Conservation (phyloP, 2,113 vertebrate species). For the Mandrillus leucophaeus region DNA sequence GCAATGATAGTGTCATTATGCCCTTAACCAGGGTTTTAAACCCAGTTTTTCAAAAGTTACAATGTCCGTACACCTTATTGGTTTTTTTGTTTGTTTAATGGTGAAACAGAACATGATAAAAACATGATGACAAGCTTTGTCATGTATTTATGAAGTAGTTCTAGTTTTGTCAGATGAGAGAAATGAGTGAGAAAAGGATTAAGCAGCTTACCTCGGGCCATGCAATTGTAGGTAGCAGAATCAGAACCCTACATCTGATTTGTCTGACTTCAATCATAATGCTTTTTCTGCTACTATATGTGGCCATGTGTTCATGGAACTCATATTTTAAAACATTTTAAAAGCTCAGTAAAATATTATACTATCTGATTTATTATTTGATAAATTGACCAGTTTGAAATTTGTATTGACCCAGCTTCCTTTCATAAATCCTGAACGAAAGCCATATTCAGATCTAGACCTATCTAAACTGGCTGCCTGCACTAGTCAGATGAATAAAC, state of each 20-base stretch:
- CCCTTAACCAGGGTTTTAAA: not conserved
- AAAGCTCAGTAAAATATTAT: not conserved
- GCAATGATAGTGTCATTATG: not conserved
- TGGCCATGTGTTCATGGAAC: not conserved
- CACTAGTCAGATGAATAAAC: not conserved
- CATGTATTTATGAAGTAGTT: not conserved
- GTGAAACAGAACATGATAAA: not conserved
- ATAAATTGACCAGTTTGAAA: not conserved
- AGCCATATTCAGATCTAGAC: not conserved
- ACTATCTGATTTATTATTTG: not conserved
- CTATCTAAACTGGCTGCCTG: not conserved
- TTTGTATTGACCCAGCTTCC: not conserved
- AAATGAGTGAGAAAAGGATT: not conserved
- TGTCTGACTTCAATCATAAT: not conserved
- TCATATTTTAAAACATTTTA: constrained; percentile 3
- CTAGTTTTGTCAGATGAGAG: not conserved
- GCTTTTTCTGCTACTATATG: not conserved
- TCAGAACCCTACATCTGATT: not conserved
- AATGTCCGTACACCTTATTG: not conserved
- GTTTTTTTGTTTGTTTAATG: not conserved
- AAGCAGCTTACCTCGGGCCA: not conserved
- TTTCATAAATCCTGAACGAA: constrained; percentile 36
- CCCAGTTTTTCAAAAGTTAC: not conserved
- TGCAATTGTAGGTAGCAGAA: not conserved
- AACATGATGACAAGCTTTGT: not conserved